Base-by-base conservation (phyloP, 92 coral and sea anemone genomes). In the Meandrina meandrites region DNA sequence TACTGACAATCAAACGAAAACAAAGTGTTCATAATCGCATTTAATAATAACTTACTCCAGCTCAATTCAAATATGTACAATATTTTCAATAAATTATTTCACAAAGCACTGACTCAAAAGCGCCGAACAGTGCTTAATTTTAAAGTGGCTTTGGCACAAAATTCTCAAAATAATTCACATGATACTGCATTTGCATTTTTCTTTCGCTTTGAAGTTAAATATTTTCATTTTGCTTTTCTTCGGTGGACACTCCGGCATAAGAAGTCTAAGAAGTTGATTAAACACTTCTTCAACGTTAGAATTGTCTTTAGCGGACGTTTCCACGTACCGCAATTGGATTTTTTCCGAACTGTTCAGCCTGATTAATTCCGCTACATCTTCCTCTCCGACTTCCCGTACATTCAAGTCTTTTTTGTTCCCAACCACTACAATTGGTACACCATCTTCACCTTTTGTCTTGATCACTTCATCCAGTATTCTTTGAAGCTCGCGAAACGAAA, bases 231-330 rank as follows among this genome's bases (percentile, higher is more conserved):
- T 75, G 57, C 24, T 19, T 36, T 71, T 62, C 78, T 84, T 51
- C 3, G 76, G 45, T 30, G 78, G 56, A 24, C 75, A 18, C 28
- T 86, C 85, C 0, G 89, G 85, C 82, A 81, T 71, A 53, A 92
- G 37, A 30, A 97, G 81, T 45, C 87, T 92, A 4, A 95, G 83
- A 36, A 96, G 91, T 85, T 94, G 98, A n/a, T 88, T 47, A 67
- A 95, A 97, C 7, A 95, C 85, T 31, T 90, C 97, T 18, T 88
- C 88, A 60, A 95, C 93, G 28, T 97, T 90, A 30, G 54, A 73
- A 86, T 91, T 90, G 73, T 91, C 95, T 82, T 93, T 95, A 13
- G 99, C 99, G 14, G 99, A 97, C 1, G 99, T 92, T 79, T 97
- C 99, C 12, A 97, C 86, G 69, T 97, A 94, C n/a, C 90, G 90